A percentile compares a stretch with the other conserved stretches of the same genome.
These are phyloP conservation scores for Lepeophtheirus nordmannii DNA, from an alignment of 2,888 invertebrate species.

Conservation along the genomic window DNA sequence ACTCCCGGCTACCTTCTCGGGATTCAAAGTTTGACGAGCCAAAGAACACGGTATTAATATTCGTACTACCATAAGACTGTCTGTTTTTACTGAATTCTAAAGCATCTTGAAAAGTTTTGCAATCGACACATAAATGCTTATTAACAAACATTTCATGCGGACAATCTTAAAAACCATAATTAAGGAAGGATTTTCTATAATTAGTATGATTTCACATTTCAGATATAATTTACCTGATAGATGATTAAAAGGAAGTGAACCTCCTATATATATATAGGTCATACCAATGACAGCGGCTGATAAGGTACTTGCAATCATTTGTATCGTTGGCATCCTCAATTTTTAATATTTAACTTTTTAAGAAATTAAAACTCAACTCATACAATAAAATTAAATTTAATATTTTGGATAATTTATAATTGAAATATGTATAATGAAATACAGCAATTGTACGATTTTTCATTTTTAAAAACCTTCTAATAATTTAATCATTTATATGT, in stretches of 20 bases:
- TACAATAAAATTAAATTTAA: too few species aligned
- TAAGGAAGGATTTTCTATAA: neutral
- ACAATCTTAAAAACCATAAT: neutral
- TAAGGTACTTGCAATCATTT: neutral
- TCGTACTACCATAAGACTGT: neutral
- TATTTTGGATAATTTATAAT: too few species aligned
- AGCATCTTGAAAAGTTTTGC: neutral
- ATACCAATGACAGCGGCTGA: neutral
- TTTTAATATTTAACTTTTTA: too few species aligned
- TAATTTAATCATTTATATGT: too few species aligned
- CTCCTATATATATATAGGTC: neutral
- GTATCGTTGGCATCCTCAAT: neutral
- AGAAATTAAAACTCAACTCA: too few species aligned
- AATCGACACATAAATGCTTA: neutral
- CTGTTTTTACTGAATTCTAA: neutral
- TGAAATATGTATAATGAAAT: too few species aligned
- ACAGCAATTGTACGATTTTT: too few species aligned
- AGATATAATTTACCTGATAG: neutral
- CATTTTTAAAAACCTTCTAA: too few species aligned
- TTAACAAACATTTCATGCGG: conserved; percentile 1
- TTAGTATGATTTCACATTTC: neutral
- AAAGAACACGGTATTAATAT: neutral
- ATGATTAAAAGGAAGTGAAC: neutral
- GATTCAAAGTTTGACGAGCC: neutral
- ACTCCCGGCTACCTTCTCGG: neutral